phyloP scores from a whole-genome alignment of 2,888 invertebrate species.

The Euspilapteryx auroguttella region DNA sequence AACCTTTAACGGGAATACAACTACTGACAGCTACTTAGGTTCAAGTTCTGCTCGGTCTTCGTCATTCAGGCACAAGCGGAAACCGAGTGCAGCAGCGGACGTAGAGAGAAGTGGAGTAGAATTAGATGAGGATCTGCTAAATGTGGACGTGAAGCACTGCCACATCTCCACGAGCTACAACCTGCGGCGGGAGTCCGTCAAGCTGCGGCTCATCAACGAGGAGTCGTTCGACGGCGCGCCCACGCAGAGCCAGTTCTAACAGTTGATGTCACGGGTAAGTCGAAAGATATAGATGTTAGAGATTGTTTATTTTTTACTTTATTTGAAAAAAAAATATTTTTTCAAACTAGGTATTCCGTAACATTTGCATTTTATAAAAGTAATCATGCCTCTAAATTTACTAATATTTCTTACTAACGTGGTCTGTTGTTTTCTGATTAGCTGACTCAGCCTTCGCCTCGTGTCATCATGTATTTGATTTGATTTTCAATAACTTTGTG shows the following conservation, averaged over 20 bases:
- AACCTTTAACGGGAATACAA: conserved; percentile 75
- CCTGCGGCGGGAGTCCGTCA: conserved; percentile 44
- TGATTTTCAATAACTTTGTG: too few relatives aligned
- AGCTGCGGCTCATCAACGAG: conserved; percentile 45
- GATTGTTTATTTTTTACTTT: too few relatives aligned
- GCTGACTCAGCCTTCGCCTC: too few relatives aligned
- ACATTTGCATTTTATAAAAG: too few relatives aligned
- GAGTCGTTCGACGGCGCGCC: conserved; percentile 46
- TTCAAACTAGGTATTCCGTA: too few relatives aligned
- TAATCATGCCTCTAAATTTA: too few relatives aligned
- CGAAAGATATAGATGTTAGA: too few relatives aligned
- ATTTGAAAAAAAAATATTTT: too few relatives aligned
- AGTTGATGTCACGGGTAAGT: conserved; percentile 40
- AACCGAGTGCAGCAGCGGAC: conserved; percentile 64
- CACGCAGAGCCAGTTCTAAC: conserved; percentile 53
- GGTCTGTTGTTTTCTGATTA: too few relatives aligned
- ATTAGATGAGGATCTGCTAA: conserved; percentile 40
- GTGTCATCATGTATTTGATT: too few relatives aligned
- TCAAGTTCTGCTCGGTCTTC: conserved; percentile 55
- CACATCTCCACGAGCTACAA: conserved; percentile 54
- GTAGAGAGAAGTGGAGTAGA: conserved; percentile 60
- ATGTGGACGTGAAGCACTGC: conserved; percentile 48
- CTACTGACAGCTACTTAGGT: conserved; percentile 67
- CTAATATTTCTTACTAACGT: too few relatives aligned
- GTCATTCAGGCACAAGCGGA: conserved; percentile 54